phyloP scores from a whole-genome alignment of 2,113 vertebrate species.

The Lutjanus erythropterus region DNA sequence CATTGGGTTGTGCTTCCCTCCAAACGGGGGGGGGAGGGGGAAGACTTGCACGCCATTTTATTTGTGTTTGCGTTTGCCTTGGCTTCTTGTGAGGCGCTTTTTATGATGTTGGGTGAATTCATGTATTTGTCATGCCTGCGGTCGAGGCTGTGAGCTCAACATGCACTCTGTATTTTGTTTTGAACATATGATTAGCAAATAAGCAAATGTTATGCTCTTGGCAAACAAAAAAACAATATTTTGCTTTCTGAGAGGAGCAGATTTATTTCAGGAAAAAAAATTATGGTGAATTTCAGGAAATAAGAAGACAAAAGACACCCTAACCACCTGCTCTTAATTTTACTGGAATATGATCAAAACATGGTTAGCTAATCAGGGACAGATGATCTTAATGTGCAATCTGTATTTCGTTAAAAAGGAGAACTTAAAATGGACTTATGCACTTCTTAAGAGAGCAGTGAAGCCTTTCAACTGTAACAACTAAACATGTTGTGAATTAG shows the following conservation, averaged over 20 bases:
- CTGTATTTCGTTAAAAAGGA: slow-evolving; percentile 70
- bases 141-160: slow-evolving; percentile 62
- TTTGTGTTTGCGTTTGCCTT: slow-evolving; percentile 76
- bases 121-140: slow-evolving; percentile 73
- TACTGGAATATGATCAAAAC: slow-evolving; percentile 76
- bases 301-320: slow-evolving; percentile 62
- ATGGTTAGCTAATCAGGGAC: slow-evolving; percentile 67
- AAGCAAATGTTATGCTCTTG: slow-evolving; percentile 72
- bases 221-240: slow-evolving; percentile 54
- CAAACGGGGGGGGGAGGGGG: slow-evolving; percentile 22
- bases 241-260: slow-evolving; percentile 60
- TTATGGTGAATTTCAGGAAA: slow-evolving; percentile 60
- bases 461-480: slow-evolving; percentile 75
- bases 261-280: slow-evolving; percentile 55
- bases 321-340: slow-evolving; percentile 75
- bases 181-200: slow-evolving; percentile 76
- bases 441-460: slow-evolving; percentile 58
- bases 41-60: slow-evolving; percentile 70
- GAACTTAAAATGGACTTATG: slow-evolving; percentile 64
- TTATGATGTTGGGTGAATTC: slow-evolving; percentile 72
- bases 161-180: slow-evolving; percentile 70
- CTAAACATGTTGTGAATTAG: slow-evolving; percentile 77
- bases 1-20: slow-evolving; percentile 42
- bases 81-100: slow-evolving; percentile 72
- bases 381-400: slow-evolving; percentile 72